These are phyloP conservation scores for Stenichneumon culpator DNA, from an alignment of 2,888 invertebrate species.

Conservation along the genomic window DNA sequence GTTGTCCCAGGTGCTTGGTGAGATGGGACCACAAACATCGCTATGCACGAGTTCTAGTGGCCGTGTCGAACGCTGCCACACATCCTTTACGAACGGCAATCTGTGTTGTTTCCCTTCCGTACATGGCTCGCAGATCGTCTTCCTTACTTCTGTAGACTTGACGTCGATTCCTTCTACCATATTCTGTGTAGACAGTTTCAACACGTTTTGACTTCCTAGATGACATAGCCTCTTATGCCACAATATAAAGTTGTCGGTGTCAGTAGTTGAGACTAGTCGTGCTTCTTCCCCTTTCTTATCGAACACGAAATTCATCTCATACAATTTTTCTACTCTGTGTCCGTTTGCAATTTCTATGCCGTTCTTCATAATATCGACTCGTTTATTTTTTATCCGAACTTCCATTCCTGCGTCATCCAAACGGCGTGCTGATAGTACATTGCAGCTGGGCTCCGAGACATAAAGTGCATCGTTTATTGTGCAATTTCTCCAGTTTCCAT, in stretches of 20 bases:
- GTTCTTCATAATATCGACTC: not conserved
- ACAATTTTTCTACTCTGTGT: not conserved
- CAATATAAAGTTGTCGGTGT: not conserved
- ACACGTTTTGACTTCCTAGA: slow-evolving; percentile 1
- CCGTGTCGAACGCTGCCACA: slow-evolving; percentile 27
- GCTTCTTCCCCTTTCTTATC: not conserved
- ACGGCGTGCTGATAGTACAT: slow-evolving; percentile 5
- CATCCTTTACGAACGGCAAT: slow-evolving; percentile 46
- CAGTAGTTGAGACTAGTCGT: not conserved
- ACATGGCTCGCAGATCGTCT: slow-evolving; percentile 48
- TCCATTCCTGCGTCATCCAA: slow-evolving; percentile 3
- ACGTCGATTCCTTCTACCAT: slow-evolving; percentile 16
- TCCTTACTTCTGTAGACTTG: not conserved
- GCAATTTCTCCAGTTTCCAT: not conserved
- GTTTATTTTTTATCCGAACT: not conserved
- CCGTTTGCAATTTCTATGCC: not conserved
- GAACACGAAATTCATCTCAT: not conserved
- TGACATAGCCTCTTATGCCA: slow-evolving; percentile 20
- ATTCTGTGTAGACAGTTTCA: slow-evolving; percentile 1
- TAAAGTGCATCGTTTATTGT: slow-evolving; percentile 1
- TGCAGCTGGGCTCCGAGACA: slow-evolving; percentile 2
- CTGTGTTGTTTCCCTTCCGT: slow-evolving; percentile 56
- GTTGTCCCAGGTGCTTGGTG: slow-evolving; percentile 43
- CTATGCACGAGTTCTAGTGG: slow-evolving; percentile 61
- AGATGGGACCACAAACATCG: slow-evolving; percentile 58